Evolutionary conservation across 2,797 vertebrate species (phyloP), one percentile per base, ranked within the genome.

Genomic region (Urosaurus nigricauda): DNA sequence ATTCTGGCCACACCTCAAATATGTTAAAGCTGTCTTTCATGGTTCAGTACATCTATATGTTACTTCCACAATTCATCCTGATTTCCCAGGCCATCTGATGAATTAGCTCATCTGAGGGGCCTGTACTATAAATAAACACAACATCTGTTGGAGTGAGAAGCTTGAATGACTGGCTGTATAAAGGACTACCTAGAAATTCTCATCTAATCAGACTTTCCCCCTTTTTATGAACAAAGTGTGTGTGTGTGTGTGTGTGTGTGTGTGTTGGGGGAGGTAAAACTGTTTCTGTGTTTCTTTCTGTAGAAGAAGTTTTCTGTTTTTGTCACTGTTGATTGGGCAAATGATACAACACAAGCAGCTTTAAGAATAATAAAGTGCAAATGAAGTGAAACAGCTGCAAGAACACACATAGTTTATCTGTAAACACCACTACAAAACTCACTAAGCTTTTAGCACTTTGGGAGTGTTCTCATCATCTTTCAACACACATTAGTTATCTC

Each of bases 61-160:
- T 87, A 71, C 77, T 90, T 74, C 81, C 84, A 8, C 58, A 83
- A 58, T 77, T 91, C 53, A 7, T 79, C 29, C 88, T 90, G 84
- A 79, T 84, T 93, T 85, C 89, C 84, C 79, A 75, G 78, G 93
- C 85, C 83, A 75, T 89, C 89, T 93, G 92, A 94, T 91, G 71
- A 93, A 94, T 94, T 91, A 92, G 89, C 89, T 92, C 63, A 81
- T 94, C 92, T 93, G 89, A 81, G 90, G 65, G 65, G 79, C 19
- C 83, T 65, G 93, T 86, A 32, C 94, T 93, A 95, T 89, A 95
- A 94, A 96, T 92, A 94, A 90, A 80, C 75, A 89, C 86, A 93
- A 19, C 92, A 94, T 93, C 93, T 96, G 93, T 79, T 93, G 84
- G 68, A 92, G 74, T 87, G 70, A 86, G 75, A 89, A 68, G 37